A percentile compares a stretch with the other conserved stretches of the same genome.
Evolutionary conservation across 30 jellyfish, hydroid and myxozoan genomes (phyloP).

Genomic region (Turritopsis rubra): DNA sequence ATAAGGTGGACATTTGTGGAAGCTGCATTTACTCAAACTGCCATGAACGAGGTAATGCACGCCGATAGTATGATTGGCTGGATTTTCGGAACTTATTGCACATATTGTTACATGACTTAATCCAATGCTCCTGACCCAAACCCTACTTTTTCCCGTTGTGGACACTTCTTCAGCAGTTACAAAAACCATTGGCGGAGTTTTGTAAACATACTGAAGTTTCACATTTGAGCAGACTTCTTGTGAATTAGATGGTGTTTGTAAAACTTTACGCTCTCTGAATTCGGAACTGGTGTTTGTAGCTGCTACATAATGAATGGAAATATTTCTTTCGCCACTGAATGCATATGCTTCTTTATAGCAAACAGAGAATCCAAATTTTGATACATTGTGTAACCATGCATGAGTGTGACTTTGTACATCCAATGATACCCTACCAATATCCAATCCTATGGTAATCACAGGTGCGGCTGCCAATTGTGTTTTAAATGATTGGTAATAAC

Average conservation of each 20-base stretch:
- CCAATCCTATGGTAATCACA: neutral
- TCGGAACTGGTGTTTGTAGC: neutral
- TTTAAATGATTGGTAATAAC: neutral
- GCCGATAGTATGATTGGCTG: neutral
- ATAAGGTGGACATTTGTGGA: neutral
- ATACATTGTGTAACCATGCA: constrained; percentile 15
- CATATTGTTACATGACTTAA: constrained; percentile 1
- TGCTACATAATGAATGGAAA: constrained; percentile 14
- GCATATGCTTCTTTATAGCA: constrained; percentile 17
- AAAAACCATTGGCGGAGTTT: constrained; percentile 1
- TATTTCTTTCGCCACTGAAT: constrained; percentile 9
- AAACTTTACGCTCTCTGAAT: neutral
- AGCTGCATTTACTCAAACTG: neutral
- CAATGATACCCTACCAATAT: neutral
- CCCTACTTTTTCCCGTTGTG: neutral
- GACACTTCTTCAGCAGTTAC: constrained; percentile 8
- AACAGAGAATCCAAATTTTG: constrained; percentile 5
- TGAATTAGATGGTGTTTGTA: neutral
- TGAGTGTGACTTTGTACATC: neutral
- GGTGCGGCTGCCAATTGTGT: constrained; percentile 10
- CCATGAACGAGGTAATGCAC: constrained; percentile 25
- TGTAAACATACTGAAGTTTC: constrained; percentile 2
- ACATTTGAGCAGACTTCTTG: neutral
- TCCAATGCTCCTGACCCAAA: constrained; percentile 4
- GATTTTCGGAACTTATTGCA: neutral